A percentile compares a stretch with the other conserved stretches of the same genome.
Conservation (phyloP, 2,888 invertebrate genomes). For the Megamerina dolium region DNA sequence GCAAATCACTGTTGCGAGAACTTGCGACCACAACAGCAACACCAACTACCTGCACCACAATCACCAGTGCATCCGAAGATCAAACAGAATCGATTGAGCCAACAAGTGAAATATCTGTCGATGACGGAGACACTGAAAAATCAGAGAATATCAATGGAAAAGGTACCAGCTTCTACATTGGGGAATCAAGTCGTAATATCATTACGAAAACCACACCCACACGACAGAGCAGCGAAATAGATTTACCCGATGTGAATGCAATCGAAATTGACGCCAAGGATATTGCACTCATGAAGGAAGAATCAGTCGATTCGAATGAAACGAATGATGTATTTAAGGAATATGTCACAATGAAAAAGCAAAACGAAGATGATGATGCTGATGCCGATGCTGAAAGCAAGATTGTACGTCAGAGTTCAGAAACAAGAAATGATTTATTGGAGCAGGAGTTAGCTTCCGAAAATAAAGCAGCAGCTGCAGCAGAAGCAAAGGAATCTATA, state of each 20-base stretch:
- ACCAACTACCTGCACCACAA: too few relatives aligned
- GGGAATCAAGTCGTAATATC: slow-evolving; percentile 47
- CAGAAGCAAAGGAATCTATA: slow-evolving; percentile 23
- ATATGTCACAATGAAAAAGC: slow-evolving; percentile 35
- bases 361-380: too few relatives aligned
- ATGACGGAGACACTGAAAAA: slow-evolving; percentile 34
- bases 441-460: slow-evolving; percentile 18
- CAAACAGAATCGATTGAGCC: slow-evolving; percentile 37
- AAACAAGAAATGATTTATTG: slow-evolving; percentile 43
- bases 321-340: slow-evolving; percentile 38
- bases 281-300: slow-evolving; percentile 30
- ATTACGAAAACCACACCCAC: slow-evolving; percentile 42
- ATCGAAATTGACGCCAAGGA: slow-evolving; percentile 30
- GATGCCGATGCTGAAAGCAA: slow-evolving; percentile 31
- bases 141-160: slow-evolving; percentile 28
- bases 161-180: slow-evolving; percentile 46
- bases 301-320: slow-evolving; percentile 37
- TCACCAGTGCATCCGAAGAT: slow-evolving; percentile 37
- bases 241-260: slow-evolving; percentile 13
- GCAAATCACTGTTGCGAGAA: slow-evolving; percentile 25
- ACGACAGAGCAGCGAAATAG: slow-evolving; percentile 4
- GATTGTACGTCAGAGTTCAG: slow-evolving; percentile 43
- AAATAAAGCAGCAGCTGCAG: not conserved
- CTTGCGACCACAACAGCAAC: slow-evolving; percentile 30
- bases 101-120: slow-evolving; percentile 36